A percentile compares a stretch with the other conserved stretches of the same genome.
These are phyloP conservation scores for Apistogramma diplotaenia DNA, from an alignment of 2,113 vertebrate species.

Conservation along the genomic window DNA sequence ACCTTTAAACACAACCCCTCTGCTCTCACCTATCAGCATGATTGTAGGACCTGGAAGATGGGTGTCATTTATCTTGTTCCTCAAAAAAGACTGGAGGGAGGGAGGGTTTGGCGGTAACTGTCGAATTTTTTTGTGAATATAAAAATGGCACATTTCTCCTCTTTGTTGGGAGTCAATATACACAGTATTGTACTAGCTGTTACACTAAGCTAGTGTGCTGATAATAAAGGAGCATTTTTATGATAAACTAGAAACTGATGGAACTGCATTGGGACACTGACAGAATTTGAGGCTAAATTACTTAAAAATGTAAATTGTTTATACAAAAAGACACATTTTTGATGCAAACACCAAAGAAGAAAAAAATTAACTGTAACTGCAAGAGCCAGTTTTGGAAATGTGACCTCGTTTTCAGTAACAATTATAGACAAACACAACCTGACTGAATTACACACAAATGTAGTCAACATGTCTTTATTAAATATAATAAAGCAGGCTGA, in stretches of 20 bases:
- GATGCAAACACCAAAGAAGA: not conserved
- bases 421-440: not conserved
- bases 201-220: not conserved
- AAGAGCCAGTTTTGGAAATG: not conserved
- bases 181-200: not conserved
- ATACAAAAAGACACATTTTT: not conserved
- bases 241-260: not conserved
- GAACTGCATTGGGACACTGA: not conserved
- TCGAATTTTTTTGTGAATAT: not conserved
- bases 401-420: not conserved
- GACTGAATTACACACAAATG: not conserved
- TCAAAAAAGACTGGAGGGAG: slow-evolving; percentile 17
- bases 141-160: not conserved
- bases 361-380: not conserved
- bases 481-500: not conserved
- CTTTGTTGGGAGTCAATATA: not conserved
- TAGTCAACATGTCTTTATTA: not conserved
- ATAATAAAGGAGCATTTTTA: not conserved
- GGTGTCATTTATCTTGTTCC: slow-evolving; percentile 33
- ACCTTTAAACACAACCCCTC: slow-evolving; percentile 64
- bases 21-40: slow-evolving; percentile 39
- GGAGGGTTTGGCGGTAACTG: not conserved
- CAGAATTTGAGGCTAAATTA: not conserved
- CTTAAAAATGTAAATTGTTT: not conserved
- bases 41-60: not conserved